These are phyloP conservation scores for Mizuhopecten yessoensis DNA, from an alignment of 1,140 invertebrate species.

Conservation along the genomic window DNA sequence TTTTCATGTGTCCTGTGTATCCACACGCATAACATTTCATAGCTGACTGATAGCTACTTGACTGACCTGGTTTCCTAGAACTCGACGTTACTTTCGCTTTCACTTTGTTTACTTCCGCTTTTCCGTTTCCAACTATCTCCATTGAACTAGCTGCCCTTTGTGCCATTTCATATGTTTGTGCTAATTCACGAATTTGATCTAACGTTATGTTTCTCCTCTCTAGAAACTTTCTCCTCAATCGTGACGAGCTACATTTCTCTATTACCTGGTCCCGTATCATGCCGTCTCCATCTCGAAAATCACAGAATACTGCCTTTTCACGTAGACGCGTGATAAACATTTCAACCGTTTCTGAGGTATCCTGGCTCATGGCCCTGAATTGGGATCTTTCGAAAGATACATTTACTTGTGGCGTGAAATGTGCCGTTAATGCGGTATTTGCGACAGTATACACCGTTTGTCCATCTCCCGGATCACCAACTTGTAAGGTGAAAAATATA, in stretches of 20 bases:
- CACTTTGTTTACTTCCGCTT: constrained; percentile 22
- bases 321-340: constrained; percentile 58
- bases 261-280: constrained; percentile 64
- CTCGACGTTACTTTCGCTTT: not conserved
- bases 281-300: constrained; percentile 58
- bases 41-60: too few species aligned
- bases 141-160: constrained; percentile 58
- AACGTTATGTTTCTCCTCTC: constrained; percentile 55
- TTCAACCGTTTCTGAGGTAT: constrained; percentile 55
- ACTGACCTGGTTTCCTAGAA: not conserved
- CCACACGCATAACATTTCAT: constrained; percentile 54
- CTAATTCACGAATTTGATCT: constrained; percentile 52
- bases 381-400: constrained; percentile 50
- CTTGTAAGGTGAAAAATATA: constrained; percentile 56
- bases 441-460: constrained; percentile 54
- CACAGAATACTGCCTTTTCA: constrained; percentile 59
- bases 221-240: constrained; percentile 58
- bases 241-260: constrained; percentile 58
- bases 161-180: constrained; percentile 49
- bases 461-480: constrained; percentile 41
- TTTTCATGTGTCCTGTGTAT: constrained; percentile 25
- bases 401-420: constrained; percentile 61
- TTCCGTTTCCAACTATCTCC: constrained; percentile 40
- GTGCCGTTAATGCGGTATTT: constrained; percentile 41
- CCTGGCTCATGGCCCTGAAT: constrained; percentile 50